Percentiles rank a stretch among this genome's conserved stretches.
Evolutionary conservation across 2,113 vertebrate genomes (phyloP).

Genomic region (Cebidichthys violaceus): DNA sequence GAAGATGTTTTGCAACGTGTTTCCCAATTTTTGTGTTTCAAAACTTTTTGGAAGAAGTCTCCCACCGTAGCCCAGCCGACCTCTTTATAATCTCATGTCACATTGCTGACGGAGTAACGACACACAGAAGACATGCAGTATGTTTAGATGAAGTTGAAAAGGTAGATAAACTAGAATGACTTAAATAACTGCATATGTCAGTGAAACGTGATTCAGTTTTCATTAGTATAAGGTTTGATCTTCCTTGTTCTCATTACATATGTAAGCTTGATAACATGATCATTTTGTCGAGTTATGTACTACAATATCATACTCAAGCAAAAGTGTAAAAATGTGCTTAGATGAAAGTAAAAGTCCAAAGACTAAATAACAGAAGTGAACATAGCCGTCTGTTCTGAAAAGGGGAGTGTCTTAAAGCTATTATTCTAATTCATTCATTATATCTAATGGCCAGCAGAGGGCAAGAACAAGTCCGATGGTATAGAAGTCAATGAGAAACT

Average conservation of each 20-base stretch:
- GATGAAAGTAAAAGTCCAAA: not conserved
- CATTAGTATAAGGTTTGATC: not conserved
- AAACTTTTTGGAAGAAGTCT: not conserved
- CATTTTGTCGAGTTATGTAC: not conserved
- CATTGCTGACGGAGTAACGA: not conserved
- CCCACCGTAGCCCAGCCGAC: not conserved
- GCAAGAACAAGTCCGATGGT: too few relatives aligned
- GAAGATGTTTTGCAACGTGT: conserved; percentile 13
- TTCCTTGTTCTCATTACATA: not conserved
- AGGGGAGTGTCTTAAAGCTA: too few relatives aligned
- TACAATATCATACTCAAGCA: not conserved
- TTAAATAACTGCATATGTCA: not conserved
- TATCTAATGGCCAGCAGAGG: too few relatives aligned
- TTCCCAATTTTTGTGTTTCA: conserved; percentile 21
- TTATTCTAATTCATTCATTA: too few relatives aligned
- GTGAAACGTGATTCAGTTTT: not conserved
- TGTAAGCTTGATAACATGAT: not conserved
- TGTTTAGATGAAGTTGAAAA: not conserved
- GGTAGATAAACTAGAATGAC: not conserved
- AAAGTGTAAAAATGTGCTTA: not conserved
- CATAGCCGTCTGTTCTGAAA: too few relatives aligned
- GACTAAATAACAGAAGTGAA: not conserved
- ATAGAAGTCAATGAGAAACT: too few relatives aligned
- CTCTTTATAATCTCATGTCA: not conserved
- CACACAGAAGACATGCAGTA: not conserved